A percentile compares a stretch with the other conserved stretches of the same genome.
phyloP scores from a whole-genome alignment of 2,113 vertebrate species.

The Pseudorhombus dupliciocellatus region DNA sequence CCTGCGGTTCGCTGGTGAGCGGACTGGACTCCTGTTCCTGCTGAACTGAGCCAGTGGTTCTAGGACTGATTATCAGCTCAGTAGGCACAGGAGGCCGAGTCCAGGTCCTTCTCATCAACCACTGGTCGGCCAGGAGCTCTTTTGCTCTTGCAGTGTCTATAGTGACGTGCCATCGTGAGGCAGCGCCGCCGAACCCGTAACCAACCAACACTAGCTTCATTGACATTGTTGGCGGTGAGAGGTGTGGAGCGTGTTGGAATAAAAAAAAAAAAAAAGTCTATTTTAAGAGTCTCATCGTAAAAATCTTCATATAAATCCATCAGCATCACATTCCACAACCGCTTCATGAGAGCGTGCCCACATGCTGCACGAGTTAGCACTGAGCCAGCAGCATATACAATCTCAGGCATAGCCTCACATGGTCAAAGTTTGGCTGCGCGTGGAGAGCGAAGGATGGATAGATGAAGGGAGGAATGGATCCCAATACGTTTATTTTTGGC shows the following conservation, averaged over 20 bases:
- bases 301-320: slow-evolving; percentile 27
- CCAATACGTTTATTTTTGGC: slow-evolving; percentile 59
- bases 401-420: slow-evolving; percentile 14
- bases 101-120: slow-evolving; percentile 66
- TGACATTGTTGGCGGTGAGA: slow-evolving; percentile 13
- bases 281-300: slow-evolving; percentile 18
- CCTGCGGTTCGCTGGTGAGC: slow-evolving; percentile 69
- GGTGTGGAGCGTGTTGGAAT: slow-evolving; percentile 1
- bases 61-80: slow-evolving; percentile 99
- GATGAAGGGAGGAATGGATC: slow-evolving; percentile 9
- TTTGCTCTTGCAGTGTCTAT: neutral
- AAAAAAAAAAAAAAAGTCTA: neutral
- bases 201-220: slow-evolving; percentile 21
- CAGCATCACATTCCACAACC: slow-evolving; percentile 38
- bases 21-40: slow-evolving; percentile 99
- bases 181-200: slow-evolving; percentile 34
- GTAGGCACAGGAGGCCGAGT: slow-evolving; percentile 99
- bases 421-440: slow-evolving; percentile 18
- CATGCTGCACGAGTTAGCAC: slow-evolving; percentile 1
- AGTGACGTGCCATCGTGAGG: slow-evolving; percentile 24
- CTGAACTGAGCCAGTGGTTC: slow-evolving; percentile 99
- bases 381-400: slow-evolving; percentile 10
- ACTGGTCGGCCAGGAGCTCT: neutral
- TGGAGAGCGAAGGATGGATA: slow-evolving; percentile 24
- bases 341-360: neutral